Evolutionary conservation across 2,113 vertebrate species (phyloP).

Genomic region (Laticauda laticaudata): DNA sequence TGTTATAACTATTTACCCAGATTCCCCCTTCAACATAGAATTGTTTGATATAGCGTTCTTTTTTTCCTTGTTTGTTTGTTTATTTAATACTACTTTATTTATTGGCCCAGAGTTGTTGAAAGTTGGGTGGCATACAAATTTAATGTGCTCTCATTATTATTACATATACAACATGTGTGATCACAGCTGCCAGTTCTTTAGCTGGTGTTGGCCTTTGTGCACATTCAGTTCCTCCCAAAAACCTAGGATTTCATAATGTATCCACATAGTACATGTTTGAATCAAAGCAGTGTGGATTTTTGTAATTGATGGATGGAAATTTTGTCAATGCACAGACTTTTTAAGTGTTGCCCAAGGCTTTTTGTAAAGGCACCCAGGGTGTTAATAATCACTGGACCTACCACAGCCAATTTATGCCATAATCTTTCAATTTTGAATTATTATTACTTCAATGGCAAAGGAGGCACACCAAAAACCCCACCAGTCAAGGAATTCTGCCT

Average conservation of each 20-base stretch:
- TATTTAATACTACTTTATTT: neutral
- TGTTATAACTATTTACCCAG: neutral
- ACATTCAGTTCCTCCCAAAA: neutral
- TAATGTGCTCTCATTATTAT: neutral
- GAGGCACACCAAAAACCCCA: too few species aligned
- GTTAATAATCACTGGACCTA: neutral
- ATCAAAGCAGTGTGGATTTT: neutral
- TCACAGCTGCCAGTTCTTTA: neutral
- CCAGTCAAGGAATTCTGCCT: neutral
- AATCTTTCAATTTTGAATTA: too few species aligned
- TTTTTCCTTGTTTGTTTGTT: neutral
- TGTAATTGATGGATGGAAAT: neutral
- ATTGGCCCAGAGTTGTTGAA: neutral
- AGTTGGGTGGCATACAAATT: neutral
- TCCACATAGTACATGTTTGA: neutral
- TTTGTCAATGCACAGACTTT: neutral
- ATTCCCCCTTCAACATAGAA: neutral
- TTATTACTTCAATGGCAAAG: neutral
- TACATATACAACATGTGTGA: neutral
- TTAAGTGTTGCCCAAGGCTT: neutral
- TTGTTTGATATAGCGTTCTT: neutral
- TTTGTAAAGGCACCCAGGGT: neutral
- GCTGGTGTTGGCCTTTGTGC: neutral
- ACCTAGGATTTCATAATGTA: neutral
- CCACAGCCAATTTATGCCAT: too few species aligned